Conservation (phyloP, 2,888 invertebrate species). For the Arge pagana region DNA sequence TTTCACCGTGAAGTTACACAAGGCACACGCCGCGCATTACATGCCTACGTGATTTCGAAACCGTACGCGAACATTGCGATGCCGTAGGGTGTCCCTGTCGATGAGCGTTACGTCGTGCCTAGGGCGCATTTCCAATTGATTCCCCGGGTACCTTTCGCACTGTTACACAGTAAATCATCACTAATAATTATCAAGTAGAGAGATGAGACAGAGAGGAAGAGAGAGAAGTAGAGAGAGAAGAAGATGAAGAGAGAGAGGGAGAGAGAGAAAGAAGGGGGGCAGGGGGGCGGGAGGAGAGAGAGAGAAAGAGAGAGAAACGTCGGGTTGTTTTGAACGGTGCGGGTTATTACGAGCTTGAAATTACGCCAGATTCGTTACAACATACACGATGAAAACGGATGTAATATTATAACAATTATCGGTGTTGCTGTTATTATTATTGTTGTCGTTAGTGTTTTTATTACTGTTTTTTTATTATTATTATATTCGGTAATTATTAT, state of each 20-base stretch:
- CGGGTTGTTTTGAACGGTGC: too few relatives aligned
- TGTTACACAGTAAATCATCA: conserved; percentile 48
- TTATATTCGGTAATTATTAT: too few relatives aligned
- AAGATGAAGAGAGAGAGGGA: neutral
- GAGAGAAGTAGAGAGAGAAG: neutral
- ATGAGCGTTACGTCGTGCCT: conserved; percentile 46
- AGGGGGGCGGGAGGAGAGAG: too few relatives aligned
- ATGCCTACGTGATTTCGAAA: conserved; percentile 62
- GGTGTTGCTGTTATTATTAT: neutral
- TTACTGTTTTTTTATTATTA: too few relatives aligned
- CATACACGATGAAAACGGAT: too few relatives aligned
- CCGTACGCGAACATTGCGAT: conserved; percentile 64
- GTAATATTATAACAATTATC: too few relatives aligned
- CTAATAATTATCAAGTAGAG: conserved; percentile 19
- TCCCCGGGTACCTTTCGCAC: conserved; percentile 32
- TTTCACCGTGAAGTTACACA: conserved; percentile 65
- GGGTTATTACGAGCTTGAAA: too few relatives aligned
- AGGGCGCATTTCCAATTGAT: conserved; percentile 52
- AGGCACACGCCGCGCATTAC: conserved; percentile 57
- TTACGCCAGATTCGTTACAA: too few relatives aligned
- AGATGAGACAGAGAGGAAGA: neutral
- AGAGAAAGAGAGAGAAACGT: too few relatives aligned
- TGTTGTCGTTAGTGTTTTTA: neutral
- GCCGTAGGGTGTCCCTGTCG: conserved; percentile 48
- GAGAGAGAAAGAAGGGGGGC: too few relatives aligned